phyloP scores from a whole-genome alignment of 2,797 vertebrate genomes.

The Pitangus sulphuratus region DNA sequence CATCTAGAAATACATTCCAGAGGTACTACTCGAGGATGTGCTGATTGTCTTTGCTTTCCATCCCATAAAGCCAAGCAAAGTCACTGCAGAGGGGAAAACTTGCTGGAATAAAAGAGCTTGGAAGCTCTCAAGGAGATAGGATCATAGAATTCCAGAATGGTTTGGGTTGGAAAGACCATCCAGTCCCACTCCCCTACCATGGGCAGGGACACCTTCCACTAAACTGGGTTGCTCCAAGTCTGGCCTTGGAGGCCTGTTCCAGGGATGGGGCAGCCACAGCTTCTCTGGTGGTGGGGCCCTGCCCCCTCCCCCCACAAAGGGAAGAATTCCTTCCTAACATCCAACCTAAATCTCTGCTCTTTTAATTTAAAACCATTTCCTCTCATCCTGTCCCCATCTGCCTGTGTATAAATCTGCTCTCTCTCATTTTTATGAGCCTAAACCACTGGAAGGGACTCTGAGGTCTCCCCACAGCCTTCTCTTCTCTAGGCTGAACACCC shows the following conservation, averaged over 20 bases:
- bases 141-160: neutral
- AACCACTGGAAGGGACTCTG: neutral
- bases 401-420: neutral
- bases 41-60: neutral
- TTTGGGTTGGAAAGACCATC: neutral
- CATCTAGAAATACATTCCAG: neutral
- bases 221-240: rapidly evolving
- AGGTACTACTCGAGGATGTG: neutral
- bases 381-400: neutral
- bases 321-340: neutral
- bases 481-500: neutral
- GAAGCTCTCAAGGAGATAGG: neutral
- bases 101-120: neutral
- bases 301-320: neutral
- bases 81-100: neutral
- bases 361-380: neutral
- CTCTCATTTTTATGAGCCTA: neutral
- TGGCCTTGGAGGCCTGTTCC: neutral
- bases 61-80: neutral
- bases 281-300: neutral
- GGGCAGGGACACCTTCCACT: neutral
- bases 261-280: neutral
- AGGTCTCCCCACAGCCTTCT: neutral
- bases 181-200: neutral
- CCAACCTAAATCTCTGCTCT: neutral